Evolutionary conservation across 2,888 invertebrate genomes (phyloP), one percentile per base, ranked within the genome.

Genomic region (Gandaritis pyraliata): DNA sequence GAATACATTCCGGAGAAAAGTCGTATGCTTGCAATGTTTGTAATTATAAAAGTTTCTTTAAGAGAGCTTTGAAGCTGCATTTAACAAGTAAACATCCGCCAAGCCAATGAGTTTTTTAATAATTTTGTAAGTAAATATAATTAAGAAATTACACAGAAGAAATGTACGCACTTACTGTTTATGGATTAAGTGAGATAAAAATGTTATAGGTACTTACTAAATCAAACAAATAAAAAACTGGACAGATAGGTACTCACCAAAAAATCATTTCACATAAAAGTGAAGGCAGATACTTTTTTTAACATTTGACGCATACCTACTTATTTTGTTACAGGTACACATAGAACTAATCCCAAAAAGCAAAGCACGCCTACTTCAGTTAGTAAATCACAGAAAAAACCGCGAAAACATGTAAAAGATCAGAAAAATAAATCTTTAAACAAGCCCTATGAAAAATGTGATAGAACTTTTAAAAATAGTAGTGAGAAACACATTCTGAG

Each of bases 11-110:
- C 0, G 58, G 58, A 3, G 53, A 45, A 18, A 53, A 54, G 30
- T 49, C 58, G 30, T 64, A 43, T 55, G 15, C 11, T 5, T 63
- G 63, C 15, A 51, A 41, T 1, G 4, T 47, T 16, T 63, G 63
- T 52, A 55, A 55, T 45, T 59, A 53, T 41, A 61, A 52, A 43
- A 52, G 46, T n/a, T 50, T n/a, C 18, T 50, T 50, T 13, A 50
- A 30, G 7, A 51, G 41, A 10, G 38, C 30, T 41, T 51, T 61
- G 13, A 52, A 53, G 15, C 3, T 29, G 5, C 61, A 57, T 48
- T 12, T 47, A 13, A 8, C 16, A 3, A 51, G 15, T 16, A 50
- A 43, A 49, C 57, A 56, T 13, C 30, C 48, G 2, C 12, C 41
- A 12, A 48, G 18, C 4, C 45, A 46, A 33, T 36, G 45, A 38